Evolutionary conservation across 2,113 vertebrate genomes (phyloP), one percentile per base, ranked within the genome.

Genomic region (Perca fluviatilis): DNA sequence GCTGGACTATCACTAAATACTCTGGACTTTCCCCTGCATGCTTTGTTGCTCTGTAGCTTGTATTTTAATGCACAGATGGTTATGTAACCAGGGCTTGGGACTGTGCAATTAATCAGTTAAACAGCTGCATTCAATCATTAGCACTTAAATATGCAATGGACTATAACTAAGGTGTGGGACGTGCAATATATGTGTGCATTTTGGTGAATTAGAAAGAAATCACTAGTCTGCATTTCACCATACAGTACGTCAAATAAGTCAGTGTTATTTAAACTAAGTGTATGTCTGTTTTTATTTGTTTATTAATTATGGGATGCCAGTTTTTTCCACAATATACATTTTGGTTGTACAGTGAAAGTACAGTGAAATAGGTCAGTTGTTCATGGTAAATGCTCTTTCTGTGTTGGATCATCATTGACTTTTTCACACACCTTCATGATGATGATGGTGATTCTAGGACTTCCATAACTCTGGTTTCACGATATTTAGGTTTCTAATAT

Each of bases 71-170:
- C 53, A 43, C 56, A 79, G 36, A 14, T 50, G 19, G 50, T 36
- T 7, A 60, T 46, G 57, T 54, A 23, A 27, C 16, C 33, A 10
- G 23, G 7, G 14, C 60, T 69, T 33, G 47, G 2, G 14, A 18
- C 16, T 40, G 21, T 14, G 23, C n/a, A 77, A 23, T 62, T 69
- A 36, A 60, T 83, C 58, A 23, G n/a, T 66, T 19, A 47, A 56
- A 79, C 15, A 61, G 50, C 33, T 84, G 46, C 27, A 43, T 2
- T 43, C 40, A 43, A 43, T 43, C 5, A 64, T 75, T 51, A 23
- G 6, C 2, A 30, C 2, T 30, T 27, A 30, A 14, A 25, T 14
- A 54, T 82, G 71, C 64, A 75, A 14, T 3, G 18, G 30, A 25
- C 30, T 61, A 66, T 61, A 66, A 67, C 21, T 47, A 21, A 72